Percentiles rank a stretch among this genome's conserved stretches.
Evolutionary conservation across 2,888 invertebrate genomes (phyloP).

Genomic region (Lacanobia wlatinum): DNA sequence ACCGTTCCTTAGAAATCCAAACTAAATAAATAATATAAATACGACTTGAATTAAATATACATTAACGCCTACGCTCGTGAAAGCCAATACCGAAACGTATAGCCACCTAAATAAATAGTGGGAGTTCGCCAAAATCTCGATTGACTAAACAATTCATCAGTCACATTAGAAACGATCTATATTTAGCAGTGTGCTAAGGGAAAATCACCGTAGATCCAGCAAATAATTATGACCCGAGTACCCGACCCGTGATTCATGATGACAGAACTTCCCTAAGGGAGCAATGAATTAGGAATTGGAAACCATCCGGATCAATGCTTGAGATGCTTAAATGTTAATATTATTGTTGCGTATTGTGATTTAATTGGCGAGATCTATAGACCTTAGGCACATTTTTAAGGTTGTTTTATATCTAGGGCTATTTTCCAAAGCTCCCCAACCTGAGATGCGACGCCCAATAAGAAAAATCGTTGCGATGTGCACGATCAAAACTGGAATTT

Average conservation of each 20-base stretch:
- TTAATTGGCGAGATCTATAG: background rate
- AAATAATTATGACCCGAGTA: slow-evolving; percentile 70
- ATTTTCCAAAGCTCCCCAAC: too few species aligned
- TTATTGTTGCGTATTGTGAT: slow-evolving; percentile 1
- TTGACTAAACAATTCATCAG: slow-evolving; percentile 64
- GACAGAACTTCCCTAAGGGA: slow-evolving; percentile 69
- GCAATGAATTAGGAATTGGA: slow-evolving; percentile 67
- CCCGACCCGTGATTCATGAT: slow-evolving; percentile 74
- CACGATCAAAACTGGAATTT: too few species aligned
- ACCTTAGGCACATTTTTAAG: background rate
- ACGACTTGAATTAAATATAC: slow-evolving; percentile 30
- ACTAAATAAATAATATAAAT: slow-evolving; percentile 27
- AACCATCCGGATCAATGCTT: slow-evolving; percentile 41
- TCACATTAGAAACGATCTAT: slow-evolving; percentile 59
- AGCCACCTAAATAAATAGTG: slow-evolving; percentile 36
- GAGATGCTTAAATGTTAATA: slow-evolving; percentile 22
- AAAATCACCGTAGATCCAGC: slow-evolving; percentile 64
- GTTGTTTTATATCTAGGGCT: background rate
- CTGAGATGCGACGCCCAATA: too few species aligned
- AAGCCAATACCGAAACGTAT: slow-evolving; percentile 38
- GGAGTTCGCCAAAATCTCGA: slow-evolving; percentile 22
- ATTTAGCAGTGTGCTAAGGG: slow-evolving; percentile 48
- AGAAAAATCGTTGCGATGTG: too few species aligned
- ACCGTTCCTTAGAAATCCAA: background rate
- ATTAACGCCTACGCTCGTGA: slow-evolving; percentile 22